Base-by-base conservation (phyloP, 2,113 vertebrate species). In the Ploceus nigricollis region DNA sequence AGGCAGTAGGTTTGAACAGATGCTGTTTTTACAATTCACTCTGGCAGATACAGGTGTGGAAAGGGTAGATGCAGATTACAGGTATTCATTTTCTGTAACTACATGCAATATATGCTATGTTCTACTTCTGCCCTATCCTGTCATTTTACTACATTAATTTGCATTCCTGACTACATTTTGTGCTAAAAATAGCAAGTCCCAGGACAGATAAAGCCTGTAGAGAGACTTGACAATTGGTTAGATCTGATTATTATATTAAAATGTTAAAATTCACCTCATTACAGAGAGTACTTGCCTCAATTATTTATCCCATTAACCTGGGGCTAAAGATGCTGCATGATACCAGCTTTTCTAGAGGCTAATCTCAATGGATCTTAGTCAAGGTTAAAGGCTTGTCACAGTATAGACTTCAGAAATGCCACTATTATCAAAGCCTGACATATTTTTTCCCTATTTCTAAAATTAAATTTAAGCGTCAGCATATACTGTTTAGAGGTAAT, bases 221-320 rank as follows among this genome's bases (percentile, higher is more conserved):
- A 93, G 45, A 93, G n/a, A 87, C 31, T 60, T 88, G 78, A 80
- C 81, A 95, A 96, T 80, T 87, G 60, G 57, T 86, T 95, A 92
- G 72, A 92, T 84, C 64, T 79, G 75, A 92, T 95, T 97, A 95
- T 94, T 95, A 69, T 60, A 95, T 94, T 96, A 75, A 95, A 96
- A 95, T 91, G 87, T 91, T 94, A 90, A 84, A 95, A 96, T 89
- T 96, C 94, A 93, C 80, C 77, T 97, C 75, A 93, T 96, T 97
- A 97, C 39, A 65, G 48, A 88, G n/a, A 8, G 4, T 86, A 92
- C 64, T 87, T 95, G 22, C 58, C 61, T 97, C 94, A 96, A 96
- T 96, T 96, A 97, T 96, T 95, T 97, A 96, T 96, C 50, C 61
- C 54, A 97, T 96, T 96, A 97, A 91, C 93, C 81, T 95, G 47